These are phyloP conservation scores for Drosophila borealis DNA, from an alignment of 2,888 invertebrate species.

Conservation along the genomic window DNA sequence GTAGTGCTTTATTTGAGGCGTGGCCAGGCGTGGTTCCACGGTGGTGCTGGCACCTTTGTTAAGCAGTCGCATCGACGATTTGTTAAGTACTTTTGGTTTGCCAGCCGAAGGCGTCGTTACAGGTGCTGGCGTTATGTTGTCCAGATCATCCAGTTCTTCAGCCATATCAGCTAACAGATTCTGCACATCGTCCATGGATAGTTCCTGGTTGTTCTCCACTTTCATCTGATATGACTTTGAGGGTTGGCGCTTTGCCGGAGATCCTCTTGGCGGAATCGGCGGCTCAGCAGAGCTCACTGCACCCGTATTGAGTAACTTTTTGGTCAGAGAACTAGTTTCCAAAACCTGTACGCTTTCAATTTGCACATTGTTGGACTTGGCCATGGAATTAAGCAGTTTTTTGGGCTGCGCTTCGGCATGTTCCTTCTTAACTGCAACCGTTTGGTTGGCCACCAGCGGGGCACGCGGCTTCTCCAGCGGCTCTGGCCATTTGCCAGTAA, in stretches of 20 bases:
- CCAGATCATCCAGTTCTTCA: constrained; percentile 41
- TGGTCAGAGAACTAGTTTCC: constrained; percentile 50
- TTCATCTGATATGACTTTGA: constrained; percentile 67
- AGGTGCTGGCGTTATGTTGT: not conserved
- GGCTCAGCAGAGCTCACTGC: constrained; percentile 51
- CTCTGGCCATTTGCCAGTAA: constrained; percentile 87
- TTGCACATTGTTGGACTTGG: constrained; percentile 37
- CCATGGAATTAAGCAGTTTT: constrained; percentile 63
- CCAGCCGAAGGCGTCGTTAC: not conserved
- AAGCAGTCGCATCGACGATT: constrained; percentile 82
- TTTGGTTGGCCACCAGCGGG: constrained; percentile 59
- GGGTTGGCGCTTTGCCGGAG: not conserved
- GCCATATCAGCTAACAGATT: constrained; percentile 69
- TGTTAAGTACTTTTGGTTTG: constrained; percentile 82
- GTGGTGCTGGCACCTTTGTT: constrained; percentile 79
- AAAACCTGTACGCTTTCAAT: constrained; percentile 57
- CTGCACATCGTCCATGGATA: constrained; percentile 81
- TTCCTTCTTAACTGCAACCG: constrained; percentile 8
- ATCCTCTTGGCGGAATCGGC: constrained; percentile 14
- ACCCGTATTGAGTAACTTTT: constrained; percentile 62
- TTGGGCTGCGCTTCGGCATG: constrained; percentile 41
- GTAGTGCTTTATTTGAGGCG: constrained; percentile 80
- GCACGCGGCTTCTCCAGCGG: constrained; percentile 84
- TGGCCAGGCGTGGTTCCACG: constrained; percentile 81
- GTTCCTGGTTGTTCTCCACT: constrained; percentile 80